These are phyloP conservation scores for Camponotus fellah DNA, from an alignment of 2,888 invertebrate genomes.

Conservation along the genomic window DNA sequence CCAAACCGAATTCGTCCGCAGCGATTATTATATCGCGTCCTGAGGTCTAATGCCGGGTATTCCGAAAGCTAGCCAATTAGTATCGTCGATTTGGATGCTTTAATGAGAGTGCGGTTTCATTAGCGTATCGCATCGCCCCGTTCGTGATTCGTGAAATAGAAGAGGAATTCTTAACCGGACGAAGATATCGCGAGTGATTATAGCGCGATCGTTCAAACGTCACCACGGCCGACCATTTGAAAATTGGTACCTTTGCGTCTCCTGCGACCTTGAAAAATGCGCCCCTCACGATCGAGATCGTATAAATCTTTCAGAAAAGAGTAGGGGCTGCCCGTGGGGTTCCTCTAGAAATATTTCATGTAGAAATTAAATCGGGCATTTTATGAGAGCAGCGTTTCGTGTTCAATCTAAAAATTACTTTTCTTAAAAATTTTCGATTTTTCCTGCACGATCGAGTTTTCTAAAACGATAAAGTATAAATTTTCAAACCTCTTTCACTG, in stretches of 20 bases:
- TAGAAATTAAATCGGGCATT: constrained; percentile 31
- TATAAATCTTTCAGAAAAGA: constrained; percentile 44
- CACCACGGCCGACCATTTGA: constrained; percentile 63
- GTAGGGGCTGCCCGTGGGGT: background rate
- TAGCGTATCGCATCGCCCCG: constrained; percentile 72
- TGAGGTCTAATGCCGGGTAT: constrained; percentile 81
- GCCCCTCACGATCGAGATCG: constrained; percentile 45
- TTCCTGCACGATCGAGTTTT: constrained; percentile 2
- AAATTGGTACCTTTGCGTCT: constrained; percentile 65
- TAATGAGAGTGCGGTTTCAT: constrained; percentile 78
- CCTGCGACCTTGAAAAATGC: constrained; percentile 49
- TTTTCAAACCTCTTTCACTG: constrained; percentile 41
- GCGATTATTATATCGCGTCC: constrained; percentile 81
- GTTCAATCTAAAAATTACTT: background rate
- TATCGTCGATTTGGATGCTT: constrained; percentile 77
- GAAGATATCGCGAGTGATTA: constrained; percentile 73
- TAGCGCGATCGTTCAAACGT: constrained; percentile 70
- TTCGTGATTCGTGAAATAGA: constrained; percentile 64
- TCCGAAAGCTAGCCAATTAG: constrained; percentile 79
- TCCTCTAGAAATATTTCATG: constrained; percentile 9
- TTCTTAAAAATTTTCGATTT: background rate
- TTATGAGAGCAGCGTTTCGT: background rate
- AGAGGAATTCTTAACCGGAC: constrained; percentile 58
- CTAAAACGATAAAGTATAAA: background rate
- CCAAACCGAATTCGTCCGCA: constrained; percentile 77